Evolutionary conservation across 2,888 invertebrate genomes (phyloP), one percentile per base, ranked within the genome.

Genomic region (Drosophila robusta): DNA sequence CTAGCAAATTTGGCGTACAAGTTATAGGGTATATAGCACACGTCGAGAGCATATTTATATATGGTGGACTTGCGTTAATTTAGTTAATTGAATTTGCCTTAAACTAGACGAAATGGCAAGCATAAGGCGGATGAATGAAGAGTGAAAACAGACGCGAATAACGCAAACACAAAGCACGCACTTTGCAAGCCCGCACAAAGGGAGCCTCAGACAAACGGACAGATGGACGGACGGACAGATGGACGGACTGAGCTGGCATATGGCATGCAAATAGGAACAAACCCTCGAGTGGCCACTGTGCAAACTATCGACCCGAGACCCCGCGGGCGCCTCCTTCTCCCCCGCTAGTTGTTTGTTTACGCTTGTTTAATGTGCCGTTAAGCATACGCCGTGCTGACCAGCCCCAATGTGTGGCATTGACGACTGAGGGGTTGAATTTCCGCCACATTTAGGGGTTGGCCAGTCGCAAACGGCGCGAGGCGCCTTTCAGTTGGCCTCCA

Each of bases 371-470:
- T 63, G 68, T 45, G 41, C 18, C 50, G 64, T 62, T 49, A 73
- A 39, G 61, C 64, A 77, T 77, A 79, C 77, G 75, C 52, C 67
- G 44, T 44, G 63, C 63, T 78, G 77, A 67, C 79, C 77, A 75
- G 57, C 64, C 61, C 52, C 75, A 77, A 75, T 32, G 38, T 26
- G n/a, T 45, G 46, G 51, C 79, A 70, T 77, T 78, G 62, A 55
- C 54, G 50, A 6, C 12, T 61, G 65, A 62, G 75, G 77, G 77
- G 77, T 78, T 77, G 67, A 58, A 78, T 67, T 75, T 67, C 63
- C 70, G 63, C 34, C 47, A 34, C 47, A 29, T 12, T 51, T 54
- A 78, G 46, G 71, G 79, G 77, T 75, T 75, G 75, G 41, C 42
- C 12, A 11, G 42, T 12, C 8, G 29, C 29, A 29, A 8, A 29